A percentile compares a stretch with the other conserved stretches of the same genome.
These are phyloP conservation scores for Isaurus tuberculatus DNA, from an alignment of 92 coral and sea anemone genomes.

Conservation along the genomic window DNA sequence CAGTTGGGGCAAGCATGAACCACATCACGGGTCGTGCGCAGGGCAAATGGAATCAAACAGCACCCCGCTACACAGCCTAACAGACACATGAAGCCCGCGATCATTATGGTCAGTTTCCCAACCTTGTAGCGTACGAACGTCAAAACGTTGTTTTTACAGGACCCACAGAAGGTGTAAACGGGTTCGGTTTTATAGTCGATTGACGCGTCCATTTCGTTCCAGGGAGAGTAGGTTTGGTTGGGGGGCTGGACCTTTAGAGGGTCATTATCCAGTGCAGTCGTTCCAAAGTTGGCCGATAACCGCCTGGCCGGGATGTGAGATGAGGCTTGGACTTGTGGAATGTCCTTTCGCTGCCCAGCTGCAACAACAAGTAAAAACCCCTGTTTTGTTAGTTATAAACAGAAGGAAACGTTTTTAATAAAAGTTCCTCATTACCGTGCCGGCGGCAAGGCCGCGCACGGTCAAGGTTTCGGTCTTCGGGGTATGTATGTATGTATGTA, in stretches of 20 bases:
- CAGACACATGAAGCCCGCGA: conserved; percentile 69
- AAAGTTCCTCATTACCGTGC: no score
- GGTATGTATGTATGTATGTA: no score
- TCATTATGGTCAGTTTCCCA: conserved; percentile 72
- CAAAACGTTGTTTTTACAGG: conserved; percentile 85
- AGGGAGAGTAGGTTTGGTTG: conserved; percentile 2
- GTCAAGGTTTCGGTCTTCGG: no score
- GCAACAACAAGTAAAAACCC: not conserved
- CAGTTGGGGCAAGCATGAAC: conserved; percentile 84
- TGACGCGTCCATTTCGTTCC: conserved; percentile 59
- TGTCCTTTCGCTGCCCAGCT: conserved; percentile 5
- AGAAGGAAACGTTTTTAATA: not conserved
- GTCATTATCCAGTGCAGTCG: not conserved
- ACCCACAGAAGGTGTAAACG: conserved; percentile 83
- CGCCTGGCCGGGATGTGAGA: conserved; percentile 24
- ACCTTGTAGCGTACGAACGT: conserved; percentile 53
- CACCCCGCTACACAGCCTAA: conserved; percentile 80
- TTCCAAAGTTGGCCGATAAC: conserved; percentile 3
- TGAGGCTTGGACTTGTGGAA: not conserved
- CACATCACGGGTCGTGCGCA: conserved; percentile 65
- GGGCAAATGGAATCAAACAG: conserved; percentile 68
- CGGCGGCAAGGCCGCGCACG: no score
- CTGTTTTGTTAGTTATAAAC: not conserved
- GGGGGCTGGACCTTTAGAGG: conserved; percentile 11
- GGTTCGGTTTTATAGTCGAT: conserved; percentile 72